Base-by-base conservation (phyloP, 1,140 invertebrate species). In the Artemia franciscana region DNA sequence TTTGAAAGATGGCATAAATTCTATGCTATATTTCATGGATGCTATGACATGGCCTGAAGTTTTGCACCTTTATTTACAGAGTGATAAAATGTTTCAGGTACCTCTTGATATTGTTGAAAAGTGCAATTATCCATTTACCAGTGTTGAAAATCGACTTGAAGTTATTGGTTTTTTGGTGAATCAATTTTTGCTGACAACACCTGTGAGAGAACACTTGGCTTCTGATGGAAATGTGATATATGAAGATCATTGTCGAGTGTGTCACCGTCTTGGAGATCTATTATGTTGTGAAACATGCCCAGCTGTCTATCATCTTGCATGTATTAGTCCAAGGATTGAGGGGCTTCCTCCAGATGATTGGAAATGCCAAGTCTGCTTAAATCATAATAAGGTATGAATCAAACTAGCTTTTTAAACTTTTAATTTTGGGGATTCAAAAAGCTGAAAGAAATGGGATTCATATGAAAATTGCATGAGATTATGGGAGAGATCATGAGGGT, bases 221-320 rank as follows among this genome's bases (percentile, higher is more conserved):
- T 88, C 86, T 76, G 92, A 96, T 82, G 91, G 85, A 67, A 86
- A 86, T 68, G 87, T 88, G 73, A 84, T 86, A 69, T 93, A 94
- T 76, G 91, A 96, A 75, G 91, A 95, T 72, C 89, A 94, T 71
- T 97, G 91, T 72, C 78, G 93, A 69, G 82, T 86, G 57, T 98
- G 95, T 73, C 91, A 96, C 74, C 84, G 91, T 67, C 75, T 95
- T 28, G 93, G 93, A 15, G 91, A 97, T 75, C 76, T 98, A 28
- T 73, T 98, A 1, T 96, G 92, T 71, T 98, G 93, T 76, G 92
- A 97, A 74, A 91, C 88, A 5, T 97, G 93, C 73, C 88, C 92
- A 58, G 92, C 92, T 27, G 91, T 96, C 21, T 97, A 90, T 74
- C 93, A 98, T 75, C 77, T 97, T 69, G 85, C 88, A 68, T 98